phyloP scores from a whole-genome alignment of 2,113 vertebrate genomes.

The Lontra canadensis region DNA sequence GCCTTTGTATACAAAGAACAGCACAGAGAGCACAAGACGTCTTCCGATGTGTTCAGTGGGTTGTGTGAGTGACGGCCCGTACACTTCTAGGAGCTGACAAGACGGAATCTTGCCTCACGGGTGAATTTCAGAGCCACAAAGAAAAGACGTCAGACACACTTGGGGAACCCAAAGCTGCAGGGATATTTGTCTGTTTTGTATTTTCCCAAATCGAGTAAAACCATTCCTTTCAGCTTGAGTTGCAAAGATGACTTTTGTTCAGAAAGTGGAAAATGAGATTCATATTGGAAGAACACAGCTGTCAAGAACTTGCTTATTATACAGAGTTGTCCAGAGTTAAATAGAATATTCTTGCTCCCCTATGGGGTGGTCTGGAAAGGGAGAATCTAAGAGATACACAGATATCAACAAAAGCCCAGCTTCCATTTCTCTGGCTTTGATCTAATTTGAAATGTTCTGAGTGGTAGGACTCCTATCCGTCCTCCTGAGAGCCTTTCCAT shows the following conservation, averaged over 20 bases:
- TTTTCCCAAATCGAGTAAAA: neutral
- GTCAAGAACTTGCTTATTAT: neutral
- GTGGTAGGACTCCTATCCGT: neutral
- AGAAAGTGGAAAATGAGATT: neutral
- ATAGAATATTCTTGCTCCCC: fast-evolving
- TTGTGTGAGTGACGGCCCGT: no score
- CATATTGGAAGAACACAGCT: neutral
- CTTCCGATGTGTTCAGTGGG: neutral
- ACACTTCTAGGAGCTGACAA: neutral
- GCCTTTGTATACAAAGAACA: neutral
- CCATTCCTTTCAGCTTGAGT: neutral
- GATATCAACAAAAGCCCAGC: neutral
- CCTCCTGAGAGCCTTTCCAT: constrained; percentile 17
- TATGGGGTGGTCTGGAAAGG: neutral
- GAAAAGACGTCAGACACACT: neutral
- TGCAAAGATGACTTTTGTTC: neutral
- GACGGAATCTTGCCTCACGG: neutral
- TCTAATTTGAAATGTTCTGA: constrained; percentile 14
- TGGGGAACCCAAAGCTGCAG: neutral
- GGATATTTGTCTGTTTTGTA: neutral
- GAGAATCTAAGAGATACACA: neutral
- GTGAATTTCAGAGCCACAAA: neutral
- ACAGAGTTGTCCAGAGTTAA: neutral
- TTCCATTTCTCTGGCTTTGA: neutral
- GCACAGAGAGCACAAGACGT: no score